These are phyloP conservation scores for Eulemur albifrons DNA, from an alignment of 2,797 vertebrate genomes.

Conservation along the genomic window DNA sequence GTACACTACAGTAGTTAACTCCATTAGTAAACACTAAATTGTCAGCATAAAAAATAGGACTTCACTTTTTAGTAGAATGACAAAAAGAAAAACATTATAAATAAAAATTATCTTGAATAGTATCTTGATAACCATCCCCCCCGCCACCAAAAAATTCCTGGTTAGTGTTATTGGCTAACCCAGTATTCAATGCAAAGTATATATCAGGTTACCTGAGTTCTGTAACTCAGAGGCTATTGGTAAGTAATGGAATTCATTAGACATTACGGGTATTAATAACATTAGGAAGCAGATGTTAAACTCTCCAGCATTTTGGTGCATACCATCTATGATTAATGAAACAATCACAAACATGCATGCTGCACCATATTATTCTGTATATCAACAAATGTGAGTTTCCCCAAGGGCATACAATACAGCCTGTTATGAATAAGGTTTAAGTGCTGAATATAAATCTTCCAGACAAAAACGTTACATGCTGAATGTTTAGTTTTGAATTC, in stretches of 20 bases:
- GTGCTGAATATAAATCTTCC: neutral
- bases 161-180: neutral
- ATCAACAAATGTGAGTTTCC: neutral
- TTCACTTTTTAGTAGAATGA: neutral
- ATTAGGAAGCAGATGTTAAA: slow-evolving; percentile 38
- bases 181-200: neutral
- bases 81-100: slow-evolving; percentile 15
- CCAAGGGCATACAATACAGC: neutral
- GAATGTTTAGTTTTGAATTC: slow-evolving; percentile 8
- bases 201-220: neutral
- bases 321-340: slow-evolving; percentile 23
- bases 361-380: neutral
- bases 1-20: neutral
- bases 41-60: neutral
- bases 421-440: neutral
- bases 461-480: neutral
- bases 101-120: neutral
- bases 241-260: slow-evolving; percentile 39
- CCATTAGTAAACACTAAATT: neutral
- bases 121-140: neutral
- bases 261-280: neutral
- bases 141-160: neutral
- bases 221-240: neutral
- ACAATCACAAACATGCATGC: neutral
- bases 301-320: neutral